Percentiles rank a stretch among this genome's conserved stretches.
Evolutionary conservation across 2,113 vertebrate genomes (phyloP).

Genomic region (Apodemus speciosus): DNA sequence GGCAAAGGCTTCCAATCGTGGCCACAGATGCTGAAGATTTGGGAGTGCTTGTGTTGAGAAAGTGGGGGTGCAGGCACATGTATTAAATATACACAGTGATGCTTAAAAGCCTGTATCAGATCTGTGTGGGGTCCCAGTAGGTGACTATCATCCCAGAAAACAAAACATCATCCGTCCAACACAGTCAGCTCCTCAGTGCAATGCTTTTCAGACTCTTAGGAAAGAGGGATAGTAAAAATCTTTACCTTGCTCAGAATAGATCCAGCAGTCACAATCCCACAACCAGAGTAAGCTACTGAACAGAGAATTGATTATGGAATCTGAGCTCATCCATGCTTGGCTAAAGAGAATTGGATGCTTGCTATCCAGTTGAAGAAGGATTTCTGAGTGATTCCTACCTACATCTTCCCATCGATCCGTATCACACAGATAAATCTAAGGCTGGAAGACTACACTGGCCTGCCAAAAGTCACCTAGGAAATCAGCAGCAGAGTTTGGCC

Average conservation of each 20-base stretch:
- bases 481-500: not conserved
- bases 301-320: not conserved
- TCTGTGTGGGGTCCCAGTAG: not conserved
- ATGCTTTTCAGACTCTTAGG: constrained; percentile 4
- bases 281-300: not conserved
- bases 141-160: not conserved
- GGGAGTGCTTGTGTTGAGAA: not conserved
- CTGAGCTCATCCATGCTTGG: not conserved
- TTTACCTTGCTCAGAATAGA: constrained; percentile 23
- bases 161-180: not conserved
- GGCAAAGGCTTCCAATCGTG: not conserved
- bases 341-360: not conserved
- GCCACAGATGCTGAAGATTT: not conserved
- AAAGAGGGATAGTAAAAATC: not conserved
- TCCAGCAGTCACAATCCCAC: not conserved
- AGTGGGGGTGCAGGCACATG: not conserved
- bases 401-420: not conserved
- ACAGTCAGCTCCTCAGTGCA: not conserved
- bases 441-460: not conserved
- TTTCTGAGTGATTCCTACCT: not conserved
- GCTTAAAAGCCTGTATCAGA: not conserved
- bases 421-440: constrained; percentile 16
- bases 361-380: not conserved
- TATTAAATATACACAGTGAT: not conserved
- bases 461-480: not conserved